phyloP scores from a whole-genome alignment of 2,888 invertebrate genomes.

The Synergus laeviventris region DNA sequence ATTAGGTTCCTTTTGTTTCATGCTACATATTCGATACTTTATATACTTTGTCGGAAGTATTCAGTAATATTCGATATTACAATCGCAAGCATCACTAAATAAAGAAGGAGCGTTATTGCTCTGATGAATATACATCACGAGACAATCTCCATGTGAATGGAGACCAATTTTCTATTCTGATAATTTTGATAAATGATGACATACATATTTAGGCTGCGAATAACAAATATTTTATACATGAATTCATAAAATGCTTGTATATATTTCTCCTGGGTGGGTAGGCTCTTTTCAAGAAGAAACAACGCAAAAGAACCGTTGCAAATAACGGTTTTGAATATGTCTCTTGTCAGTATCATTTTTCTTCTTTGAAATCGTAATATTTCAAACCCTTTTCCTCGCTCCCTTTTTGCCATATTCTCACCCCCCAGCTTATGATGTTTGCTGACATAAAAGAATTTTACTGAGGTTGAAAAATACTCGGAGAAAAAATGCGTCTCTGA shows the following conservation, averaged over 20 bases:
- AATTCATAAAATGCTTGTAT: not conserved
- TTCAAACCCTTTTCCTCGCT: too few species aligned
- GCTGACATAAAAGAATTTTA: not conserved
- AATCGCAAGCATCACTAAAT: not conserved
- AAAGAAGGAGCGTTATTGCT: slow-evolving; percentile 29
- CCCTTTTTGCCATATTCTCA: too few species aligned
- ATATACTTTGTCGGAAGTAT: slow-evolving; percentile 22
- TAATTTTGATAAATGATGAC: too few species aligned
- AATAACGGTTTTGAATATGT: not conserved
- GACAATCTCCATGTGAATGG: not conserved
- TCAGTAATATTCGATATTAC: slow-evolving; percentile 19
- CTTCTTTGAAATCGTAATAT: not conserved
- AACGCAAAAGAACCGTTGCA: not conserved
- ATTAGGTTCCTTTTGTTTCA: not conserved
- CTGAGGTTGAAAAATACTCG: not conserved
- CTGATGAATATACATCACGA: slow-evolving; percentile 28
- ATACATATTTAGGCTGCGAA: too few species aligned
- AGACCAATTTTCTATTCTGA: too few species aligned
- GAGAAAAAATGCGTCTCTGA: too few species aligned
- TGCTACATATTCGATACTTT: not conserved
- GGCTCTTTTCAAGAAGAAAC: not conserved
- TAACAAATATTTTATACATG: too few species aligned
- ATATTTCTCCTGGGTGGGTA: not conserved
- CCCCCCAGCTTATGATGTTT: not conserved
- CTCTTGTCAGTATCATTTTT: not conserved